Conservation (phyloP, 2,797 vertebrate genomes). For the Setipinna tenuifilis region DNA sequence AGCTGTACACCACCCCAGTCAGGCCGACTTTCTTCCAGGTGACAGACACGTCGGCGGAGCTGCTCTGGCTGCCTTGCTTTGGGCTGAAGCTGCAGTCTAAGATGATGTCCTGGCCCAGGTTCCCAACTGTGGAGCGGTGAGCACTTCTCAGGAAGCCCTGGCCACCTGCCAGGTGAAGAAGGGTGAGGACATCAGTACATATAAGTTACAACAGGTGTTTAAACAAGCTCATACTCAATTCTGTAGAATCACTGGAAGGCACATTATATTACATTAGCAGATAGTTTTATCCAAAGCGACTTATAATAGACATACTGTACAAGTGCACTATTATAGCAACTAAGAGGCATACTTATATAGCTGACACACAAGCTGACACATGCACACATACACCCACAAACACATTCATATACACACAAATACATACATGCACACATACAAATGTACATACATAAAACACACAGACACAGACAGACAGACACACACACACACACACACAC, state of each 20-base stretch:
- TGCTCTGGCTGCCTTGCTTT: not conserved
- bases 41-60: conserved; percentile 62
- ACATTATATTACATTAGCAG: too few relatives aligned
- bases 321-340: not conserved
- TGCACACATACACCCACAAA: conserved; percentile 18
- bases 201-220: not conserved
- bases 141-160: conserved; percentile 50
- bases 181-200: not conserved
- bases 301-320: too few relatives aligned
- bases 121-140: conserved; percentile 57
- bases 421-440: not conserved
- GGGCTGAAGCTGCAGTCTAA: conserved; percentile 67
- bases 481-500: not conserved
- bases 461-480: not conserved
- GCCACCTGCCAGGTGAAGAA: conserved; percentile 36
- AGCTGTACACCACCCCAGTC: conserved; percentile 75
- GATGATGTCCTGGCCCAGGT: conserved; percentile 59
- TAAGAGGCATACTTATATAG: too few relatives aligned
- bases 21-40: conserved; percentile 77
- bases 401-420: conserved; percentile 23
- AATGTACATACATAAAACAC: too few relatives aligned
- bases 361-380: too few relatives aligned
- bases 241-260: too few relatives aligned
- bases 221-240: too few relatives aligned
- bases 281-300: too few relatives aligned